Percentiles rank a stretch among this genome's conserved stretches.
phyloP scores from a whole-genome alignment of 1,140 invertebrate species.

The Patella vulgata region DNA sequence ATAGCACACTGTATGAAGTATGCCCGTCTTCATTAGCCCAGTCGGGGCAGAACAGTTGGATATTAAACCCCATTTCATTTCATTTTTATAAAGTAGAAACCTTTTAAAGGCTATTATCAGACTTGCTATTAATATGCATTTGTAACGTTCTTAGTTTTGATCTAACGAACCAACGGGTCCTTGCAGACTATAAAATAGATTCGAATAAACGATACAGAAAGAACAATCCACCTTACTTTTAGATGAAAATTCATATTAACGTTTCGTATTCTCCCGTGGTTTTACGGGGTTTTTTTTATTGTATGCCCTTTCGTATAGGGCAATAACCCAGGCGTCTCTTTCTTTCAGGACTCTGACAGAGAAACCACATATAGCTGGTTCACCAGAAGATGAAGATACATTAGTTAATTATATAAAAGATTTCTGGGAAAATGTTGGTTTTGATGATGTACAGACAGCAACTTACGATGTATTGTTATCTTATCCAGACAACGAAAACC shows the following conservation, averaged over 20 bases:
- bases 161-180: no score
- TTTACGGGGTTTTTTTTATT: background rate
- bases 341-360: slow-evolving; percentile 44
- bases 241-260: background rate
- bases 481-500: slow-evolving; percentile 48
- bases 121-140: no score
- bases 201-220: no score
- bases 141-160: no score
- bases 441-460: slow-evolving; percentile 48
- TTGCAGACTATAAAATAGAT: no score
- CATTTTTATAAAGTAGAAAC: no score
- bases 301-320: background rate
- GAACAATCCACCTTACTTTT: no score
- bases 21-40: no score
- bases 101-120: no score
- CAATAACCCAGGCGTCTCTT: background rate
- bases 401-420: slow-evolving; percentile 45
- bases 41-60: no score
- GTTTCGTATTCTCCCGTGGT: background rate
- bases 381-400: slow-evolving; percentile 37
- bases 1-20: no score
- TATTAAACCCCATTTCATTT: no score
- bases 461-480: slow-evolving; percentile 62
- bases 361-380: slow-evolving; percentile 58
- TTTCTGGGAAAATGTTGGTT: slow-evolving; percentile 45